Evolutionary conservation across 2,113 vertebrate species (phyloP), one percentile per base, ranked within the genome.

Genomic region (Lonchura striata): DNA sequence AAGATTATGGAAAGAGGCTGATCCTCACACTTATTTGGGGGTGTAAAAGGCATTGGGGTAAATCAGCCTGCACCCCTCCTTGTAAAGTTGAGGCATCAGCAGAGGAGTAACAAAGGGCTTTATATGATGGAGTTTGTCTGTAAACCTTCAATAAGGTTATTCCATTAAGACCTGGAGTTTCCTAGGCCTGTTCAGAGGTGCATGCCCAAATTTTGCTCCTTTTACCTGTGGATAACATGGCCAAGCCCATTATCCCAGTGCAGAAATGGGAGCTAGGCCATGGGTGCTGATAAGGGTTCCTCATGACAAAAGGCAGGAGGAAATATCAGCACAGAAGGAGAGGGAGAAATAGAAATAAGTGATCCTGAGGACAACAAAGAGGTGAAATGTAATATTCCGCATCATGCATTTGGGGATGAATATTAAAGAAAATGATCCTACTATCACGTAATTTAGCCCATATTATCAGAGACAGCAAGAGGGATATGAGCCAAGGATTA

Each of bases 381-480:
- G 8, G n/a, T 41, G 57, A 90, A 96, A 77, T 86, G 42, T 66
- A 93, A 81, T 90, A 92, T 77, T 74, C 56, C 39, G 6, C 12
- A 2, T 50, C 76, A 54, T 63, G 60, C 47, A 75, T 77, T 93
- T 86, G 44, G n/a, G 88, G 72, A 90, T 95, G 68, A 88, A 90
- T 94, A 93, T 77, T 92, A 77, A 88, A 81, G 94, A 88, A 95
- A 97, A 95, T 78, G 33, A 97, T 95, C 72, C 79, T 86, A 52
- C 76, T 81, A 75, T 92, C 35, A 1, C 10, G 50, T 78, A 88
- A 96, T 93, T 95, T 96, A 94, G 88, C 71, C 76, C 54, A 54
- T 44, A 90, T 92, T 95, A 86, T 83, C 75, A 54, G 46, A 94
- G 82, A 92, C 92, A 80, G 90, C 37, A 39, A 94, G 61, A 93